Evolutionary conservation across 2,888 invertebrate genomes (phyloP), one percentile per base, ranked within the genome.

Genomic region (Griposia aprilina): DNA sequence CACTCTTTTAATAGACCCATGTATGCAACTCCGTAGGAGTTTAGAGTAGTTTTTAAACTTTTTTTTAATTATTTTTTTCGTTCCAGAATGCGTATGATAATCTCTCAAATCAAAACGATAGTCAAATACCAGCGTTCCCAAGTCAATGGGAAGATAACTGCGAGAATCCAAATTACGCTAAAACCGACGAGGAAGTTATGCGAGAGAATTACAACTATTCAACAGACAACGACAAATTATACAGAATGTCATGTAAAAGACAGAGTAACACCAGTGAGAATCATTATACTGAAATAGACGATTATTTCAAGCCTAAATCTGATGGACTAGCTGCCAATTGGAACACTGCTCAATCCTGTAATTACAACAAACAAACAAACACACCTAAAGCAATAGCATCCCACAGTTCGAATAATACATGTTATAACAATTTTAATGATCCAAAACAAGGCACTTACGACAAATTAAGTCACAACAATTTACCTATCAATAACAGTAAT

Each of bases 271-370:
- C 1, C 1, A 85, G 68, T 17, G 85, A 83, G n/a, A 57, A 69
- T 26, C 50, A 65, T 62, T 83, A 83, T 26, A 73, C 55, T 62
- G 83, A 83, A 85, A 83, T 83, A 30, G 72, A 83, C 17, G 83
- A 83, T n/a, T 23, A 69, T 23, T 0, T 52, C 0, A 65, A 65
- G 0, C 45, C 59, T 8, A 72, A 62, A n/a, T 5, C 17, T 63
- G 45, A 60, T 62, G 48, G 20, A 50, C 0, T 62, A 20, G 4
- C 13, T 17, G 8, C 48, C 0, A 71, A 26, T 48, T 50, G 59
- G 52, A 85, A 55, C 0, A 36, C 0, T 59, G 17, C n/a, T 70
- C n/a, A 41, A 3, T 17, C 50, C 11, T 8, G 48, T 0, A 45
- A 68, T 2, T 3, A n/a, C 41, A 30, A 76, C 13, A 71, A 78